A percentile compares a stretch with the other conserved stretches of the same genome.
These are phyloP conservation scores for Sebastiscus albofasciatus DNA, from an alignment of 2,797 vertebrate species.

Conservation along the genomic window DNA sequence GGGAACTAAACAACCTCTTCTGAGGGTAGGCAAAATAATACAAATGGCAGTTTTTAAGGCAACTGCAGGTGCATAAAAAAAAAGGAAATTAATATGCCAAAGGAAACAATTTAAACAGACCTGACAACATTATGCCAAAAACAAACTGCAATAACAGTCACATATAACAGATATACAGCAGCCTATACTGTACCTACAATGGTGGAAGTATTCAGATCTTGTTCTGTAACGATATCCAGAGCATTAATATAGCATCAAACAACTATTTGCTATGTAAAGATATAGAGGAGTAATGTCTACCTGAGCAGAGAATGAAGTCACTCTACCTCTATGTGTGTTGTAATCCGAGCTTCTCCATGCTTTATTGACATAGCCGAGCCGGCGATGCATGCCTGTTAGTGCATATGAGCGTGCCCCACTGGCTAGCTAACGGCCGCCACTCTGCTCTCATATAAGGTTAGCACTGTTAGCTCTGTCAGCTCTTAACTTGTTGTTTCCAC, in stretches of 20 bases:
- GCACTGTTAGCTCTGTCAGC: background rate
- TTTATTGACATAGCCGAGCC: too few relatives aligned
- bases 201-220: background rate
- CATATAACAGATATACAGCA: background rate
- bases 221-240: background rate
- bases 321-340: too few relatives aligned
- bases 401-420: too few relatives aligned
- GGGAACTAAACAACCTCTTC: slow-evolving; percentile 8
- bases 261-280: background rate
- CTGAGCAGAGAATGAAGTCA: background rate
- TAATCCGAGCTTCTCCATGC: too few relatives aligned
- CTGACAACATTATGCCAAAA: background rate
- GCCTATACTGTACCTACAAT: too few relatives aligned
- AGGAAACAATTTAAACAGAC: background rate
- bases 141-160: background rate
- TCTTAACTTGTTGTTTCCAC: background rate
- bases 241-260: background rate
- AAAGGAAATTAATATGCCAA: background rate
- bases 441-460: background rate
- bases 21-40: background rate
- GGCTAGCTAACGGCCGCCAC: background rate
- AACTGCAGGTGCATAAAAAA: background rate
- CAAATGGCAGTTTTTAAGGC: background rate
- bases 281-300: background rate
- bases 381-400: accelerated